phyloP scores from a whole-genome alignment of 2,888 invertebrate genomes.

The Maniola hyperantus region DNA sequence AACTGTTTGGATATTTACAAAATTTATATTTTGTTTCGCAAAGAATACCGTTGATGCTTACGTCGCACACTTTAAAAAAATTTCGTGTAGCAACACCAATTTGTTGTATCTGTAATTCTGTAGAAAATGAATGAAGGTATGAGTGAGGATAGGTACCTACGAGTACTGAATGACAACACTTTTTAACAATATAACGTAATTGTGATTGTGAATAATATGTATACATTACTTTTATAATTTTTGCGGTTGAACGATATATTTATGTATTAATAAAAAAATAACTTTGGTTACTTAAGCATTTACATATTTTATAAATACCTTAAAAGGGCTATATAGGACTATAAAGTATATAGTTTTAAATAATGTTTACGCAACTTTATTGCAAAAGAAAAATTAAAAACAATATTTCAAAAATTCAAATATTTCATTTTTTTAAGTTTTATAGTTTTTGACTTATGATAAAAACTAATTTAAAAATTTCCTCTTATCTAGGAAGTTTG shows the following conservation, averaged over 20 bases:
- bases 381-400: no score
- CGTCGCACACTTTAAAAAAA: slow-evolving; percentile 67
- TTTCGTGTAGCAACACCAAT: slow-evolving; percentile 54
- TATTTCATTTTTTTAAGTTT: no score
- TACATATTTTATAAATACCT: background rate
- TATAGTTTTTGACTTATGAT: no score
- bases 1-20: slow-evolving; percentile 37
- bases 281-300: background rate
- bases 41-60: slow-evolving; percentile 61
- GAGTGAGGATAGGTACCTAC: slow-evolving; percentile 26
- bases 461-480: no score
- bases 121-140: slow-evolving; percentile 28
- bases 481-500: no score
- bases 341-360: no score
- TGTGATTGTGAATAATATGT: background rate
- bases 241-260: background rate
- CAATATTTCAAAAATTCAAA: no score
- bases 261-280: no score
- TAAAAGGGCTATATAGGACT: background rate
- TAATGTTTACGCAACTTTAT: no score
- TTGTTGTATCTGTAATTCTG: slow-evolving; percentile 51
- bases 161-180: slow-evolving; percentile 18
- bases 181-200: background rate
- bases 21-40: slow-evolving; percentile 51
- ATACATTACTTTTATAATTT: slow-evolving; percentile 5